A percentile compares a stretch with the other conserved stretches of the same genome.
These are phyloP conservation scores for Hemiscyllium ocellatum DNA, from an alignment of 2,113 vertebrate genomes.

Conservation along the genomic window DNA sequence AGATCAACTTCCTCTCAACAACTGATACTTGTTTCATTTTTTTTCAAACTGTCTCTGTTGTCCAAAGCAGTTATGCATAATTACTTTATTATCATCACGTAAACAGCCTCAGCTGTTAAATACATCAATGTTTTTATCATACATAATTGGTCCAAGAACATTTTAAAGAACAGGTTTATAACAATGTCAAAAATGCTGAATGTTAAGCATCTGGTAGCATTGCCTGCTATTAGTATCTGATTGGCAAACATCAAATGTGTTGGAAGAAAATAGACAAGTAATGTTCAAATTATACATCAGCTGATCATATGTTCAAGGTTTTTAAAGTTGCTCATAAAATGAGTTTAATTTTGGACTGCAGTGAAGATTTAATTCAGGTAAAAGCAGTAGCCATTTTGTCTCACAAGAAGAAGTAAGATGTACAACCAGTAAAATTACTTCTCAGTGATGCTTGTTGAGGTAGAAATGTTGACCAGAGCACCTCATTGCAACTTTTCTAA, in stretches of 20 bases:
- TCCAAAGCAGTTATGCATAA: slow-evolving; percentile 2
- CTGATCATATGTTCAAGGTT: neutral
- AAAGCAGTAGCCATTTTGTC: neutral
- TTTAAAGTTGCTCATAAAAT: neutral
- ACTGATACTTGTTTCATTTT: neutral
- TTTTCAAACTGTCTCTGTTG: neutral
- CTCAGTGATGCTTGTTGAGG: neutral
- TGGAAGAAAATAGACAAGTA: neutral
- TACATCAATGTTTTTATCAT: neutral
- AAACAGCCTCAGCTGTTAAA: slow-evolving; percentile 11
- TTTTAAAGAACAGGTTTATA: neutral
- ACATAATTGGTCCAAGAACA: neutral
- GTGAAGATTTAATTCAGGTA: neutral
- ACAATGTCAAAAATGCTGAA: neutral
- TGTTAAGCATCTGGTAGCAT: neutral
- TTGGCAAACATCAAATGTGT: neutral
- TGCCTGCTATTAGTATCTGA: neutral
- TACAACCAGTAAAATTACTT: neutral
- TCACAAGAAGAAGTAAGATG: neutral
- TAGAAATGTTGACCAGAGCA: neutral
- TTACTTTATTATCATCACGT: neutral
- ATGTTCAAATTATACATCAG: neutral
- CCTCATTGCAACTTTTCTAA: neutral
- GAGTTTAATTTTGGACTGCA: neutral
- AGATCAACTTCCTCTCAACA: slow-evolving; percentile 26